Conservation (phyloP, 2,113 vertebrate genomes). For the Halcyon senegalensis region DNA sequence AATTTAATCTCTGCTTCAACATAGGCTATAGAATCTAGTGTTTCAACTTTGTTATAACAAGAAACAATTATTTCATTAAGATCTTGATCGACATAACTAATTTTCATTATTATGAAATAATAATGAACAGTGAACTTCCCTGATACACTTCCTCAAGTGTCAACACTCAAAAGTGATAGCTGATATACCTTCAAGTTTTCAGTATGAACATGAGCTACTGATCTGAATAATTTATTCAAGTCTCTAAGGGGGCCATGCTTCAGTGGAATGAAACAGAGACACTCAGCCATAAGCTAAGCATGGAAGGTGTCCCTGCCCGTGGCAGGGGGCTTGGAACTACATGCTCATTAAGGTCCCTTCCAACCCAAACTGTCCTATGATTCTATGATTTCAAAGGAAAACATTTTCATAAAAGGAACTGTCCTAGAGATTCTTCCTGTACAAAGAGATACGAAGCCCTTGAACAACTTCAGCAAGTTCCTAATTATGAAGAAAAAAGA, state of each 20-base stretch:
- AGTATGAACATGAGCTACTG: not conserved
- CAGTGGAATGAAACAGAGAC: rapidly evolving
- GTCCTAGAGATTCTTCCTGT: not conserved
- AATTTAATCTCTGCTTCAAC: not conserved
- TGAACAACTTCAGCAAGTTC: not conserved
- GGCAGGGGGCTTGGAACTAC: no score
- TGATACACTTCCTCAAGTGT: not conserved
- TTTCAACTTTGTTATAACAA: no score
- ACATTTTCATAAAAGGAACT: not conserved
- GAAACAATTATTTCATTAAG: no score
- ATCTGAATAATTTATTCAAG: not conserved
- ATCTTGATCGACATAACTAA: no score
- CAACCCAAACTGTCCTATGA: no score
- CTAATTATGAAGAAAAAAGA: not conserved
- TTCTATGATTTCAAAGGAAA: no score
- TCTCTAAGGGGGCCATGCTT: not conserved
- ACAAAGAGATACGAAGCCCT: not conserved
- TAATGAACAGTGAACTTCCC: no score
- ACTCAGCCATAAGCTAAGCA: not conserved
- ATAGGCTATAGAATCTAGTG: not conserved
- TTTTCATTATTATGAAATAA: no score
- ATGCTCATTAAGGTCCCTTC: no score
- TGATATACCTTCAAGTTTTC: not conserved
- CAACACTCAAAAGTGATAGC: not conserved
- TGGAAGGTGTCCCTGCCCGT: no score